These are phyloP conservation scores for Apeltes quadracus DNA, from an alignment of 2,113 vertebrate species.

Conservation along the genomic window DNA sequence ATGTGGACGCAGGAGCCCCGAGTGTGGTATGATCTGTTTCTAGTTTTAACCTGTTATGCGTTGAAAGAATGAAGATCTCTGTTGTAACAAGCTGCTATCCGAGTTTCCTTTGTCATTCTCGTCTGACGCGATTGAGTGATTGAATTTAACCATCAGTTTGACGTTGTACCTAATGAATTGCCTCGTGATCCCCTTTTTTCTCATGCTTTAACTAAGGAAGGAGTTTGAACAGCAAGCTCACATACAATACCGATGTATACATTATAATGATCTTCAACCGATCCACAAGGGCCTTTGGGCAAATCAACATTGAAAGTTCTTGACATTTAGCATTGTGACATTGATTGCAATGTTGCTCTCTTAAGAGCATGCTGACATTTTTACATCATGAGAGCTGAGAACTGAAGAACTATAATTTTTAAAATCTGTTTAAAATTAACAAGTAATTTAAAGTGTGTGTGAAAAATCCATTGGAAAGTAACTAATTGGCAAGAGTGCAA, in stretches of 20 bases:
- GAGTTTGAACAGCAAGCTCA: slow-evolving; percentile 3
- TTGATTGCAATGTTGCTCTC: slow-evolving; percentile 61
- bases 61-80: neutral
- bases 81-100: neutral
- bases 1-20: neutral
- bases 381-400: slow-evolving; percentile 45
- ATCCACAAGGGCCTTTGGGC: slow-evolving; percentile 32
- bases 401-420: slow-evolving; percentile 43
- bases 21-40: neutral
- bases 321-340: slow-evolving; percentile 61
- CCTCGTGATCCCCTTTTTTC: neutral
- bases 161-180: neutral
- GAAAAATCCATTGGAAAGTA: slow-evolving; percentile 23
- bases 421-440: no score
- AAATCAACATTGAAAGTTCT: slow-evolving; percentile 55
- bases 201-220: no score
- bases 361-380: slow-evolving; percentile 57
- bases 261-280: slow-evolving; percentile 39
- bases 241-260: slow-evolving; percentile 25
- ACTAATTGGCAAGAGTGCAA: neutral
- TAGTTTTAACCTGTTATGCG: neutral
- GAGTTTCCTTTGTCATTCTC: neutral
- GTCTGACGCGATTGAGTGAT: no score
- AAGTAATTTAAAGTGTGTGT: no score
- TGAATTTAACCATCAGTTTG: neutral